phyloP scores from a whole-genome alignment of 2,888 invertebrate species.

The Lordiphosa fenestrarum region DNA sequence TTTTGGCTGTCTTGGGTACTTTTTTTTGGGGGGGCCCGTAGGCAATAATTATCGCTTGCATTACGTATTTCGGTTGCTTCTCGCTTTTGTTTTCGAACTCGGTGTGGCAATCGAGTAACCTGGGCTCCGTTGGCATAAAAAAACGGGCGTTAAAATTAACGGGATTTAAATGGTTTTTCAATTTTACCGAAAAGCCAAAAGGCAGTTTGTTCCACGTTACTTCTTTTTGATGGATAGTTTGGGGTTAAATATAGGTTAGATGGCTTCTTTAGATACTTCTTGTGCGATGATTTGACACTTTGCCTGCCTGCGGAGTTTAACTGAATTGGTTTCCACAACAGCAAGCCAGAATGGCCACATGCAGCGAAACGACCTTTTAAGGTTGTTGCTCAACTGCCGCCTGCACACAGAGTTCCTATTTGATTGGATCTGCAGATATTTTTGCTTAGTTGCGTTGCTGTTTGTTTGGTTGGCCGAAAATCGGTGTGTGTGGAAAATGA shows the following conservation, averaged over 20 bases:
- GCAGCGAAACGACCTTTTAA: slow-evolving; percentile 64
- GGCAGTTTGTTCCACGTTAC: slow-evolving; percentile 30
- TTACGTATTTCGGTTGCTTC: slow-evolving; percentile 66
- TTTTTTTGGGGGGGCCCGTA: slow-evolving; percentile 50
- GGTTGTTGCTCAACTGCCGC: slow-evolving; percentile 60
- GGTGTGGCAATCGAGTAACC: slow-evolving; percentile 50
- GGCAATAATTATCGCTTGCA: slow-evolving; percentile 74
- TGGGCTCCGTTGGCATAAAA: slow-evolving; percentile 52
- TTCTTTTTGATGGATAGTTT: slow-evolving; percentile 71
- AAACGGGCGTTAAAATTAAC: slow-evolving; percentile 73
- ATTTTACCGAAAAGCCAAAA: slow-evolving; percentile 56
- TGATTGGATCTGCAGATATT: slow-evolving; percentile 7
- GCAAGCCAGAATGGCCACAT: slow-evolving; percentile 4
- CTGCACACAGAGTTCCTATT: slow-evolving; percentile 10
- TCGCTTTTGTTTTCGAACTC: slow-evolving; percentile 62
- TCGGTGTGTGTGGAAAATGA: slow-evolving; percentile 17
- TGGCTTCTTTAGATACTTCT: slow-evolving; percentile 52
- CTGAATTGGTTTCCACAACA: slow-evolving; percentile 26
- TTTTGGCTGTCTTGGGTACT: slow-evolving; percentile 25
- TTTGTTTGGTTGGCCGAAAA: slow-evolving; percentile 9
- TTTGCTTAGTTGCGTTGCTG: slow-evolving; percentile 17
- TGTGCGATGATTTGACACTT: slow-evolving; percentile 67
- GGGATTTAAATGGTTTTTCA: slow-evolving; percentile 71
- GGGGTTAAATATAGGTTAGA: slow-evolving; percentile 73
- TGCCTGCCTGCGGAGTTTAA: slow-evolving; percentile 22